Base-by-base conservation (phyloP, 1,140 invertebrate genomes). In the Aphelenchoides besseyi region DNA sequence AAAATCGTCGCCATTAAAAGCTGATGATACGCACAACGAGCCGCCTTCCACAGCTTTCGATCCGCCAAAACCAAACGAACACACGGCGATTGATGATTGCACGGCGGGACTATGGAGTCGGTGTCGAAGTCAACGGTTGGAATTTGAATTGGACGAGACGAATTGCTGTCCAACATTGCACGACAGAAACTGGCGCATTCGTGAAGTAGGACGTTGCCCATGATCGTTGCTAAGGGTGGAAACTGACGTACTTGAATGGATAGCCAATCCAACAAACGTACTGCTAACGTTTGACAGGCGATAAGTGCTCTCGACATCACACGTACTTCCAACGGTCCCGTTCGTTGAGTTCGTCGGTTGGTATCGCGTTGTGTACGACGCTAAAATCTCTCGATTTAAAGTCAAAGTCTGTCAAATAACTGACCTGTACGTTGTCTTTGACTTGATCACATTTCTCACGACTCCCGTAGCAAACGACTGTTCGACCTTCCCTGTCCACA, bases 1-100 rank as follows among this genome's bases (percentile, higher is more conserved):
- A 83, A 69, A 33, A 83, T 74, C 0, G 81, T 84, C 3, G 64
- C 59, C 82, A 83, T 84, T 3, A 83, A 52, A 32, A 84, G 33
- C 37, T 83, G 82, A 68, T 83, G 82, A 48, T 84, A 71, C 28
- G 64, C 73, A 8, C 48, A 57, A 3, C 83, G 62, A 16, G 79
- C 82, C 2, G 79, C 67, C 66, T 79, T 79, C 77, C 77, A 79
- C 18, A 79, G 63, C 36, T 52, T 54, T 48, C 79, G 66, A 69
- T 79, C 77, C 32, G 61, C 48, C 2, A 78, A n/a, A 9, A 81
- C 63, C 30, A 79, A 16, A 23, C 70, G 59, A 1, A 77, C 30
- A 35, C 66, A 70, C 23, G 74, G 29, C 3, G 68, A 75, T 3
- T 35, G 16, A 54, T 80, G 76, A 23, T 23, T 12, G 54, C 76